Evolutionary conservation across 2,113 vertebrate species (phyloP).

Genomic region (Corythaixoides concolor): DNA sequence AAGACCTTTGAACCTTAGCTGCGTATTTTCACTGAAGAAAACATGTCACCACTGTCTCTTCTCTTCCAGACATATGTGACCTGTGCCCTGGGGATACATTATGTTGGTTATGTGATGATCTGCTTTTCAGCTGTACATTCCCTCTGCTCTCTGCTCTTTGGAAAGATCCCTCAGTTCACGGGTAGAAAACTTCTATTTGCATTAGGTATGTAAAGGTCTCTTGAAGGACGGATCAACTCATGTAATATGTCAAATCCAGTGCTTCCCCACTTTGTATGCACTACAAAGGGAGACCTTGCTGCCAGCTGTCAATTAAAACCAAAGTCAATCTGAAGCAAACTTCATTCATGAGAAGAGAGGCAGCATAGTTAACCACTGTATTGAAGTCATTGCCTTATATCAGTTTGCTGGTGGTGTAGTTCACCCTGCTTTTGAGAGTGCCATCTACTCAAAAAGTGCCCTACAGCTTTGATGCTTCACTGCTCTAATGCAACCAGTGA

Average conservation of each 20-base stretch:
- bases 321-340: neutral
- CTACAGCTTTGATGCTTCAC: neutral
- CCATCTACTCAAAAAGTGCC: neutral
- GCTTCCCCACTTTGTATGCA: neutral
- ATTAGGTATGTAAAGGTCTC: constrained; percentile 78
- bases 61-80: constrained; percentile 85
- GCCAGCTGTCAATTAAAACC: neutral
- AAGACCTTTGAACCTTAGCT: neutral
- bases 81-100: constrained; percentile 90
- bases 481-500: neutral
- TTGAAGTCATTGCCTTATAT: neutral
- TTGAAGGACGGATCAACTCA: neutral
- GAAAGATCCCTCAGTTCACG: constrained; percentile 80
- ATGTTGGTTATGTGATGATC: constrained; percentile 89
- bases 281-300: neutral
- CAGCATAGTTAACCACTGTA: neutral
- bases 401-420: neutral
- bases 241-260: neutral
- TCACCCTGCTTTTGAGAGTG: neutral
- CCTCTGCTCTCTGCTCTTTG: constrained; percentile 82
- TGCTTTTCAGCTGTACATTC: constrained; percentile 88
- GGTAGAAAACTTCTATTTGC: constrained; percentile 82
- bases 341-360: neutral
- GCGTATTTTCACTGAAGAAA: neutral
- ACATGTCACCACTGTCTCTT: neutral